Conservation (phyloP, 2,113 vertebrate genomes). For the Corythornis cristatus region DNA sequence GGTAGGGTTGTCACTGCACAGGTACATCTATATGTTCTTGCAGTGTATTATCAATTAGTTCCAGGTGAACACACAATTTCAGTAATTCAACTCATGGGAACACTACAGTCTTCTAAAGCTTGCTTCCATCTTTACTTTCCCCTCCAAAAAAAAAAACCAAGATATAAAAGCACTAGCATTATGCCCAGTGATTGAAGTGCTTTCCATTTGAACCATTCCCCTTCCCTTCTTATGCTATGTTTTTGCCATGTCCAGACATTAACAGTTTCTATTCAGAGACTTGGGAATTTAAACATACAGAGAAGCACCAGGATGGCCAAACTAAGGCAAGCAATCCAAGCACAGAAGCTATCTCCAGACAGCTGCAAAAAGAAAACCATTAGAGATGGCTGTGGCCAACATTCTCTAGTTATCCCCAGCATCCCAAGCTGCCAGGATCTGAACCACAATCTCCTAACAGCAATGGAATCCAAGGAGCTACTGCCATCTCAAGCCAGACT, state of each 20-base stretch:
- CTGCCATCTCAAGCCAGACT: neutral
- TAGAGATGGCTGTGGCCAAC: neutral
- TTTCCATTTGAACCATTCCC: neutral
- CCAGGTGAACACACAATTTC: neutral
- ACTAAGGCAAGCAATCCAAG: constrained; percentile 1
- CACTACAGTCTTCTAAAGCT: neutral
- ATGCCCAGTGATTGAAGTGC: neutral
- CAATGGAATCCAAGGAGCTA: neutral
- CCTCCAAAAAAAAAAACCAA: neutral
- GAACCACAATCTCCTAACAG: neutral
- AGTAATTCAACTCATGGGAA: neutral
- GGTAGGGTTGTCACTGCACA: neutral
- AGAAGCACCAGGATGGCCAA: neutral
- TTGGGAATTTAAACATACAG: neutral
- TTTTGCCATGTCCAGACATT: neutral
- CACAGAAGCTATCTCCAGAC: neutral
- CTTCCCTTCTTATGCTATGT: neutral
- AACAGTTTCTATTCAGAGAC: neutral
- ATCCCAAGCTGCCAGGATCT: neutral
- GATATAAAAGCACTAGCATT: neutral
- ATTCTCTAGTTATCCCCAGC: neutral
- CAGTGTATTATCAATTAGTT: neutral
- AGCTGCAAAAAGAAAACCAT: neutral
- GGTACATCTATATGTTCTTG: neutral
- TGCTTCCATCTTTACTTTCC: neutral